phyloP scores from a whole-genome alignment of 2,797 vertebrate species.

The Spheniscus humboldti region DNA sequence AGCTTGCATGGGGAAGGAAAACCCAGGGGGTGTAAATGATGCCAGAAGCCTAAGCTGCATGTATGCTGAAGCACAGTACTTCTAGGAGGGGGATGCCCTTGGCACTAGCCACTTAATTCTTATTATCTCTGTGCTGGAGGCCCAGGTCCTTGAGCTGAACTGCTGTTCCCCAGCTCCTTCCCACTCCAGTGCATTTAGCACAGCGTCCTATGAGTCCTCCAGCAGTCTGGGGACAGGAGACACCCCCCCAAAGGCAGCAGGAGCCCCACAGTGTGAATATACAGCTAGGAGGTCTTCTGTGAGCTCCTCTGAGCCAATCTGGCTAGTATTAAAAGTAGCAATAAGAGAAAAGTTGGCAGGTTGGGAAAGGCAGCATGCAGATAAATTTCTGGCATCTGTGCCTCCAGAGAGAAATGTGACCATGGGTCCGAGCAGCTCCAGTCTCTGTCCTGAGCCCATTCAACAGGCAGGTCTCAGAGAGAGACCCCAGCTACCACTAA shows the following conservation, averaged over 20 bases:
- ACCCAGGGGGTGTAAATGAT: not conserved
- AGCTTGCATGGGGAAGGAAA: not conserved
- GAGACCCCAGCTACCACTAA: not conserved
- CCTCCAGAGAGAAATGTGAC: not conserved
- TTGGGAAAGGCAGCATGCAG: not conserved
- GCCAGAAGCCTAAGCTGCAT: not conserved
- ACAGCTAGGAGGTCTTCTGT: not conserved
- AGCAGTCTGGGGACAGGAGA: not conserved
- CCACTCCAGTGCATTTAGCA: not conserved
- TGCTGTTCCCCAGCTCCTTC: not conserved
- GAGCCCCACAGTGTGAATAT: not conserved
- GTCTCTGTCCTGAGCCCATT: not conserved
- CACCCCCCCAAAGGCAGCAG: not conserved
- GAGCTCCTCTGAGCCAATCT: not conserved
- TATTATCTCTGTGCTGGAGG: not conserved
- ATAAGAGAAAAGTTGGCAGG: not conserved
- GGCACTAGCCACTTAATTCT: not conserved
- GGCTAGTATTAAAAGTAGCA: not conserved
- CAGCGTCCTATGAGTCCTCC: not conserved
- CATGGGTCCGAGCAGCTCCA: not conserved
- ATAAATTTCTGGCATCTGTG: not conserved
- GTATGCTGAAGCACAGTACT: fast-evolving
- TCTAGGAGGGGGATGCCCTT: not conserved
- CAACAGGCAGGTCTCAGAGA: not conserved
- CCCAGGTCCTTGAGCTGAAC: not conserved